A percentile compares a stretch with the other conserved stretches of the same genome.
Evolutionary conservation across 2,888 invertebrate genomes (phyloP).

Genomic region (Netelia virgata): DNA sequence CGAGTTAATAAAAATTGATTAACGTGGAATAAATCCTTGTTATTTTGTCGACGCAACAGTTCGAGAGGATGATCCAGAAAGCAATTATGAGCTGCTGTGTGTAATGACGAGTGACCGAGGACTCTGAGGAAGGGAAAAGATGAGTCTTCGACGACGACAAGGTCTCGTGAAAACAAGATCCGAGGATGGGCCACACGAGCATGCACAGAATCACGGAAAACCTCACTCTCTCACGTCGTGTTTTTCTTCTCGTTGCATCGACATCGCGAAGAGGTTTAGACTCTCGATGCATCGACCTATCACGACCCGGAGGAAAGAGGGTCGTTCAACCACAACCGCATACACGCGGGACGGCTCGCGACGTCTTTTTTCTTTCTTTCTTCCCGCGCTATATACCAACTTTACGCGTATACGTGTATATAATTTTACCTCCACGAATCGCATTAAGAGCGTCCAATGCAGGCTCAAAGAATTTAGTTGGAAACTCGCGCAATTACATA

Average conservation of each 20-base stretch:
- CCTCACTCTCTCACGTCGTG: background rate
- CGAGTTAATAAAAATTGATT: background rate
- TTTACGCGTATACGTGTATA: background rate
- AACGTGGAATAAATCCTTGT: background rate
- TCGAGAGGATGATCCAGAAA: background rate
- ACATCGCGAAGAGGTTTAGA: constrained; percentile 9
- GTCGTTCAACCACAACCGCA: constrained; percentile 57
- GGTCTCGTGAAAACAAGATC: background rate
- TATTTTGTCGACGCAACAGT: background rate
- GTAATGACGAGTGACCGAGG: background rate
- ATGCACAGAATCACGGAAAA: background rate
- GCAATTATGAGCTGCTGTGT: background rate
- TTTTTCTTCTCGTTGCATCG: constrained; percentile 20
- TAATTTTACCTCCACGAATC: background rate
- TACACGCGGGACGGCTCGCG: constrained; percentile 8
- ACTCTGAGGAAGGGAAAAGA: background rate
- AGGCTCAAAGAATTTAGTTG: background rate
- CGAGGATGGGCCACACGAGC: background rate
- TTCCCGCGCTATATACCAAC: constrained; percentile 34
- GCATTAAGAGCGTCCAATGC: background rate
- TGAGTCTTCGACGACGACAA: background rate
- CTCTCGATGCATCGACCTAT: constrained; percentile 71
- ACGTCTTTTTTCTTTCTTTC: constrained; percentile 21
- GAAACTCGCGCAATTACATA: constrained; percentile 32
- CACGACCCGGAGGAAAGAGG: constrained; percentile 66